These are phyloP conservation scores for Octonoba sinensis DNA, from an alignment of 2,888 invertebrate genomes.

Conservation along the genomic window DNA sequence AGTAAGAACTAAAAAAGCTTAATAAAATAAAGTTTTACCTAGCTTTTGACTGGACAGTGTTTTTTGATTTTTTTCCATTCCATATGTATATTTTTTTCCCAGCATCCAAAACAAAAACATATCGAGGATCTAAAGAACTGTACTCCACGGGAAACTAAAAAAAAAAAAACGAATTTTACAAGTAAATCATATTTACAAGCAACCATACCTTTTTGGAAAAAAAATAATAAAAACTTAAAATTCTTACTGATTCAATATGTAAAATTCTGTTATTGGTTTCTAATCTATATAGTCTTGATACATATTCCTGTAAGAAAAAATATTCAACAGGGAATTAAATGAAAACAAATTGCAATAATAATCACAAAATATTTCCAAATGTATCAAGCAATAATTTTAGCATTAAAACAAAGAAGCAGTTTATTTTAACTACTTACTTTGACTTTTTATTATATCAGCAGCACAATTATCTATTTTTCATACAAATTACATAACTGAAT, in stretches of 20 bases:
- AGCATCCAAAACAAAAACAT: constrained; percentile 91
- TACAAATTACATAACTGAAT: no score
- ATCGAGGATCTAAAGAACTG: constrained; percentile 87
- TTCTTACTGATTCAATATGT: constrained; percentile 86
- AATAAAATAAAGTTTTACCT: constrained; percentile 68
- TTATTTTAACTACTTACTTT: no score
- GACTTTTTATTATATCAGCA: no score
- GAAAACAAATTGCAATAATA: no score
- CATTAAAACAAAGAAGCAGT: no score
- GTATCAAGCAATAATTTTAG: no score
- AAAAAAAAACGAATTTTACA: neutral
- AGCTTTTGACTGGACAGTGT: constrained; percentile 88
- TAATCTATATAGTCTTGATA: constrained; percentile 87
- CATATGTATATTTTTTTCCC: constrained; percentile 90
- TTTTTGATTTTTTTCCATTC: constrained; percentile 81
- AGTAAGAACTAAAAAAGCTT: neutral
- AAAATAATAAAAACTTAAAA: neutral
- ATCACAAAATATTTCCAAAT: no score
- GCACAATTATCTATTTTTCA: no score
- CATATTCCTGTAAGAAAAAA: constrained; percentile 78
- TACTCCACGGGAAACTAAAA: constrained; percentile 74
- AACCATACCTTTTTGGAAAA: constrained; percentile 1
- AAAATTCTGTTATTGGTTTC: constrained; percentile 87
- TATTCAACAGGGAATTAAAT: neutral
- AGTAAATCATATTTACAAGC: neutral